Percentiles rank a stretch among this genome's conserved stretches.
These are phyloP conservation scores for Electrona antarctica DNA, from an alignment of 2,113 vertebrate genomes.

Conservation along the genomic window DNA sequence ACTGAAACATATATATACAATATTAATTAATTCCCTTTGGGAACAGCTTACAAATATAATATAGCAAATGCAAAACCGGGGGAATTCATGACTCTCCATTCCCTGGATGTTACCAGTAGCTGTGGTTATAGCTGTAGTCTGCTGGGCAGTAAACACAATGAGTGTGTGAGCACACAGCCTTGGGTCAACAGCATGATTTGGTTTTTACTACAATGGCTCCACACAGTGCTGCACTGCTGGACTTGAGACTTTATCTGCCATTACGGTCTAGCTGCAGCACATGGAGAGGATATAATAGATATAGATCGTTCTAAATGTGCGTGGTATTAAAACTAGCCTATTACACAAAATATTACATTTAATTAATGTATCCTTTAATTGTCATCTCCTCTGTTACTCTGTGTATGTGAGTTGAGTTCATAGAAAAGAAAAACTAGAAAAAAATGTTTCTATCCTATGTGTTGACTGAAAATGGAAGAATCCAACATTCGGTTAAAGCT, in stretches of 20 bases:
- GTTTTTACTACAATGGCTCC: slow-evolving; percentile 56
- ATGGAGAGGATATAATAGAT: slow-evolving; percentile 54
- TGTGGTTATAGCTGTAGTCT: slow-evolving; percentile 19
- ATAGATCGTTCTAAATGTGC: slow-evolving; percentile 26
- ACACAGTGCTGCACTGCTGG: slow-evolving; percentile 44
- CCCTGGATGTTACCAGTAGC: slow-evolving; percentile 15
- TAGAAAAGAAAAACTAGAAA: not conserved
- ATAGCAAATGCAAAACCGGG: not conserved
- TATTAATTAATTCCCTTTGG: slow-evolving; percentile 31
- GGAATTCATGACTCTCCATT: slow-evolving; percentile 13
- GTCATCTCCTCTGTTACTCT: slow-evolving; percentile 1
- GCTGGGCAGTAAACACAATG: slow-evolving; percentile 34
- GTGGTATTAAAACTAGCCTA: slow-evolving; percentile 34
- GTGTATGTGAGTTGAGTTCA: not conserved
- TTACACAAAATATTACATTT: slow-evolving; percentile 1
- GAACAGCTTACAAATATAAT: slow-evolving; percentile 21
- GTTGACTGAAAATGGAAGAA: slow-evolving; percentile 7
- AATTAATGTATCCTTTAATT: not conserved
- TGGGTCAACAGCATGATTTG: slow-evolving; percentile 65
- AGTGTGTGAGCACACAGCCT: slow-evolving; percentile 53
- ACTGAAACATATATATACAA: slow-evolving; percentile 17
- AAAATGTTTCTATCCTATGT: slow-evolving; percentile 5
- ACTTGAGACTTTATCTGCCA: slow-evolving; percentile 73
- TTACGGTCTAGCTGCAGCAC: slow-evolving; percentile 55
- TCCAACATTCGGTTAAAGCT: slow-evolving; percentile 2